phyloP scores from a whole-genome alignment of 2,113 vertebrate genomes.

The Spheniscus mendiculus region DNA sequence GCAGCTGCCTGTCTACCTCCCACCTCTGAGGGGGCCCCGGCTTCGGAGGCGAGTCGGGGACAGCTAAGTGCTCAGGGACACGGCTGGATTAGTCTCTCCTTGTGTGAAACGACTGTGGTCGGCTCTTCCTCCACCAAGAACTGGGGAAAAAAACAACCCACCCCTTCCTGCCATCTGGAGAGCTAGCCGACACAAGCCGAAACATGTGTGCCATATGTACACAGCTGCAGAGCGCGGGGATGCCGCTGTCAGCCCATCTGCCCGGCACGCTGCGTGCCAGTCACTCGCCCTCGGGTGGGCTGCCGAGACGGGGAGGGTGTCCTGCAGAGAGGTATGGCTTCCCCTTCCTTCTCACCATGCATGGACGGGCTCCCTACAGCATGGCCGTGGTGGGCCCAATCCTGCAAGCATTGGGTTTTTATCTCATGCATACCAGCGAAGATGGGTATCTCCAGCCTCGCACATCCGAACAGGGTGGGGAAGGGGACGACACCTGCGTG shows the following conservation, averaged over 20 bases:
- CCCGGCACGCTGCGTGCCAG: background rate
- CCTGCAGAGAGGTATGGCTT: background rate
- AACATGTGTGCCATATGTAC: slow-evolving; percentile 50
- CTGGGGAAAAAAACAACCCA: background rate
- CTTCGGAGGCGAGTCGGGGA: background rate
- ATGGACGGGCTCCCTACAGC: accelerated
- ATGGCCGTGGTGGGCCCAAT: background rate
- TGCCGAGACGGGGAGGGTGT: background rate
- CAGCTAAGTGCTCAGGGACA: background rate
- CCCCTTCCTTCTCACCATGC: background rate
- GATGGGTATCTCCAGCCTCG: background rate
- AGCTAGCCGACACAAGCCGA: background rate
- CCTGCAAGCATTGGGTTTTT: background rate
- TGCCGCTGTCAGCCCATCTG: slow-evolving; percentile 13
- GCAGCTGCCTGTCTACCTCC: background rate
- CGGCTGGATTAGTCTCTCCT: background rate
- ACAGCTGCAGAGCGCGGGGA: slow-evolving; percentile 1
- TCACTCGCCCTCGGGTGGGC: background rate
- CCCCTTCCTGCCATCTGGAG: slow-evolving; percentile 60
- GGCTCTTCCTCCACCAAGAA: background rate
- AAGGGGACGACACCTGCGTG: background rate
- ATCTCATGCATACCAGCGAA: accelerated
- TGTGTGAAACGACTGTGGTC: background rate
- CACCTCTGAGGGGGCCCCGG: background rate
- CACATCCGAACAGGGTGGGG: accelerated